These are phyloP conservation scores for Hafferia zeledoni DNA, from an alignment of 2,797 vertebrate species.

Conservation along the genomic window DNA sequence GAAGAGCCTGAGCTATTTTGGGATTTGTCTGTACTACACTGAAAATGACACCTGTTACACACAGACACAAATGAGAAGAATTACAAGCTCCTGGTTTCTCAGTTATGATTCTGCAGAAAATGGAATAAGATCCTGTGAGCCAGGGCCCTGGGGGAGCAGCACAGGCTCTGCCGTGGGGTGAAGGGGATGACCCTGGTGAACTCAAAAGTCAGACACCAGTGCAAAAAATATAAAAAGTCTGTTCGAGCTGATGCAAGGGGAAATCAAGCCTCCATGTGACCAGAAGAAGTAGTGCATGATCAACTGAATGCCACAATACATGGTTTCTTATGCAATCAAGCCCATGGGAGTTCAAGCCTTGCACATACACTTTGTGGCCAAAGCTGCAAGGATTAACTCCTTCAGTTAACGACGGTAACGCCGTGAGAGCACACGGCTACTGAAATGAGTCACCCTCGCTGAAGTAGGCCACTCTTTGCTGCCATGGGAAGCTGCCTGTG, in stretches of 20 bases:
- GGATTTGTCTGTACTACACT: slow-evolving; percentile 70
- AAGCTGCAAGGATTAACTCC: slow-evolving; percentile 27
- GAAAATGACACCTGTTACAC: slow-evolving; percentile 74
- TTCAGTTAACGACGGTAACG: neutral
- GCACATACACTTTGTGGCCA: neutral
- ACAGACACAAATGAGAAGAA: slow-evolving; percentile 54
- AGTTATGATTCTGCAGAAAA: neutral
- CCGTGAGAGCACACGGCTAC: neutral
- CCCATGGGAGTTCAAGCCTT: neutral
- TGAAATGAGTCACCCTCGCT: slow-evolving; percentile 1
- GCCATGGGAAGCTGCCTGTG: neutral
- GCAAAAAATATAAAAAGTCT: neutral
- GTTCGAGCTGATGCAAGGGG: slow-evolving; percentile 15
- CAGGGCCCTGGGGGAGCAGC: neutral
- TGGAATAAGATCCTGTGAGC: neutral
- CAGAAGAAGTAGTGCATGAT: slow-evolving; percentile 9
- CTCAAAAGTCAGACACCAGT: neutral
- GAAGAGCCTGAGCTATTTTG: slow-evolving; percentile 71
- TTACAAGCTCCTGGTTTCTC: neutral
- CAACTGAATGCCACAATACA: neutral
- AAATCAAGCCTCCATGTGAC: slow-evolving; percentile 22
- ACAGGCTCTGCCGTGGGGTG: neutral
- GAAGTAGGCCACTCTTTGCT: neutral
- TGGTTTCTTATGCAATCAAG: slow-evolving; percentile 19
- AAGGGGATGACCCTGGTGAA: neutral